phyloP scores from a whole-genome alignment of 2,113 vertebrate genomes.

The Paramisgurnus dabryanus region DNA sequence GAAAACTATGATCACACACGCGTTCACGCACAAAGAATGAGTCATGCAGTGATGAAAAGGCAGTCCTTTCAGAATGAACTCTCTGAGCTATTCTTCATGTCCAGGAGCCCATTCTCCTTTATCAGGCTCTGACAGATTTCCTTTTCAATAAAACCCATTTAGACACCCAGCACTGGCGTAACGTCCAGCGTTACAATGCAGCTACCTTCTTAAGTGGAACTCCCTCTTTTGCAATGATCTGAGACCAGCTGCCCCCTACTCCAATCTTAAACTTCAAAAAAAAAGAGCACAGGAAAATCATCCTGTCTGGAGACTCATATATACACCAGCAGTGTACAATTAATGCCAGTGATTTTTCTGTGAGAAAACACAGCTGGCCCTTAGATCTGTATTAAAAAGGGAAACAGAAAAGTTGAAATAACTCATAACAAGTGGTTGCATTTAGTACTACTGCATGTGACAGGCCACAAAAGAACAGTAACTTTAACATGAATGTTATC shows the following conservation, averaged over 20 bases:
- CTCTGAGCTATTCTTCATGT: constrained; percentile 77
- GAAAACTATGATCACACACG: constrained; percentile 37
- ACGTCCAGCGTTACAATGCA: constrained; percentile 51
- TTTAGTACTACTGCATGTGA: background rate
- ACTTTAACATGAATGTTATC: background rate
- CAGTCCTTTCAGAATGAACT: constrained; percentile 78
- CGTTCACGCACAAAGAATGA: constrained; percentile 68
- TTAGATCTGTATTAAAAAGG: background rate
- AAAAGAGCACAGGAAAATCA: background rate
- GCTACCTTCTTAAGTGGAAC: constrained; percentile 39
- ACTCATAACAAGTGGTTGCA: background rate
- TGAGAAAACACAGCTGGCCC: background rate
- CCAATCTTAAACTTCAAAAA: constrained; percentile 1
- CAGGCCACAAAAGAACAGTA: background rate
- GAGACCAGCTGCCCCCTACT: constrained; percentile 3
- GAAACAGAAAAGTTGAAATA: background rate
- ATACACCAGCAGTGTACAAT: no score
- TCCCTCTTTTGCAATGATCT: constrained; percentile 39
- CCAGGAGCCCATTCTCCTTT: constrained; percentile 77
- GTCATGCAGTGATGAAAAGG: constrained; percentile 78
- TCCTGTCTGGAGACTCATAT: no score
- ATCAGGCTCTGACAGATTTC: constrained; percentile 73
- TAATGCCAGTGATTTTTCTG: no score
- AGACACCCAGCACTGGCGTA: constrained; percentile 68
- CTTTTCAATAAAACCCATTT: constrained; percentile 76